A percentile compares a stretch with the other conserved stretches of the same genome.
Evolutionary conservation across 2,888 invertebrate genomes (phyloP).

Genomic region (Steinernema hermaphroditum): DNA sequence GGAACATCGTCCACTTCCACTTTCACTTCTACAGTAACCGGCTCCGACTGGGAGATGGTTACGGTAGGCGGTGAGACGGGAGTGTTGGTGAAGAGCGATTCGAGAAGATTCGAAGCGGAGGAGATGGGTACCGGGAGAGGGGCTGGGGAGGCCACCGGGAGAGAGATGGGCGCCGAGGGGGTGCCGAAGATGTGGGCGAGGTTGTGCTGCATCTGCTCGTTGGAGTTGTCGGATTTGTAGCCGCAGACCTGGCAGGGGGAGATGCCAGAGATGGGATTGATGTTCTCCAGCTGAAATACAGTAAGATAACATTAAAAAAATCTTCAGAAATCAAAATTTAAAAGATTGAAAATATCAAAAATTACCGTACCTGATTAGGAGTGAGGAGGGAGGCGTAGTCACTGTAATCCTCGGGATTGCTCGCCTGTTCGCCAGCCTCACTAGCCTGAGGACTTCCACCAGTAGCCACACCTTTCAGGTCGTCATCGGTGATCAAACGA

Average conservation of each 20-base stretch:
- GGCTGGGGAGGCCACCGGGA: not conserved
- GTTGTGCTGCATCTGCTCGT: slow-evolving; percentile 24
- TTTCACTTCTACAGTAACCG: slow-evolving; percentile 19
- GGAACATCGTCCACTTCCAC: not conserved
- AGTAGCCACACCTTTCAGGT: not conserved
- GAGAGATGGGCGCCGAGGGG: not conserved
- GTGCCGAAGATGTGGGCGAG: not conserved
- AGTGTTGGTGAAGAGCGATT: not conserved
- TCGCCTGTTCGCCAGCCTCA: not conserved
- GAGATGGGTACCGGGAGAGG: not conserved
- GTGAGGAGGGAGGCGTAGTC: not conserved
- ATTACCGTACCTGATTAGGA: slow-evolving; percentile 1
- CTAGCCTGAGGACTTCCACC: not conserved
- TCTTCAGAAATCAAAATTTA: too few species aligned
- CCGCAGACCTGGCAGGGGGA: not conserved
- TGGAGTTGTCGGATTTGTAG: not conserved
- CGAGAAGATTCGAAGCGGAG: not conserved
- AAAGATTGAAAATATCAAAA: too few species aligned
- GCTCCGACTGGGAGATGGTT: not conserved
- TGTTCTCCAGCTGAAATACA: not conserved
- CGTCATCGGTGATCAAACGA: slow-evolving; percentile 78
- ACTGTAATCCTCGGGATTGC: slow-evolving; percentile 27
- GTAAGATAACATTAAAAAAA: too few species aligned
- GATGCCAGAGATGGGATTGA: not conserved
- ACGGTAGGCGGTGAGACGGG: not conserved